Conservation (phyloP, 2,113 vertebrate species). For the Mesoclemmys tuberculata region DNA sequence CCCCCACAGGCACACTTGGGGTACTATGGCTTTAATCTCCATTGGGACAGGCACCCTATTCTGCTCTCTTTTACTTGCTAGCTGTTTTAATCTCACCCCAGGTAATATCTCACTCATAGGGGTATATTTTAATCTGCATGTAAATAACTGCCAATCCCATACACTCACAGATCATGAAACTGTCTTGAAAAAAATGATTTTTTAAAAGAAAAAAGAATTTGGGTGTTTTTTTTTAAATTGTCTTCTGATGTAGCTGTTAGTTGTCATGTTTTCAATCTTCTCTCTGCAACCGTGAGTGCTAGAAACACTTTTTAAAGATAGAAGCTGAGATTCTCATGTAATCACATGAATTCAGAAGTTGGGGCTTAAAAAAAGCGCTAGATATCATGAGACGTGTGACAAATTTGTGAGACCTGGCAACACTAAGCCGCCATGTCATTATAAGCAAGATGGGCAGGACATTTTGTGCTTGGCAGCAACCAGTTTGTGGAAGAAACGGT, state of each 20-base stretch:
- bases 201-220: neutral
- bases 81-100: neutral
- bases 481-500: neutral
- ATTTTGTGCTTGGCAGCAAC: neutral
- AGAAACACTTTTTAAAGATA: neutral
- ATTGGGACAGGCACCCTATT: neutral
- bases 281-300: neutral
- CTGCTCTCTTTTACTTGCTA: neutral
- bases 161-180: neutral
- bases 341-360: neutral
- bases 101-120: neutral
- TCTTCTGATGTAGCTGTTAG: accelerated
- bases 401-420: neutral
- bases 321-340: accelerated
- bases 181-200: accelerated
- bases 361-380: neutral
- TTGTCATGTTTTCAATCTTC: neutral
- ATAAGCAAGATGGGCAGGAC: neutral
- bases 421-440: neutral
- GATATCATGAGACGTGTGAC: neutral
- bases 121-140: neutral
- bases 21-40: neutral
- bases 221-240: neutral
- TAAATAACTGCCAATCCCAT: neutral
- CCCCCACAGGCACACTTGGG: accelerated